Base-by-base conservation (phyloP, 2,797 vertebrate species). In the Oophaga sylvatica region DNA sequence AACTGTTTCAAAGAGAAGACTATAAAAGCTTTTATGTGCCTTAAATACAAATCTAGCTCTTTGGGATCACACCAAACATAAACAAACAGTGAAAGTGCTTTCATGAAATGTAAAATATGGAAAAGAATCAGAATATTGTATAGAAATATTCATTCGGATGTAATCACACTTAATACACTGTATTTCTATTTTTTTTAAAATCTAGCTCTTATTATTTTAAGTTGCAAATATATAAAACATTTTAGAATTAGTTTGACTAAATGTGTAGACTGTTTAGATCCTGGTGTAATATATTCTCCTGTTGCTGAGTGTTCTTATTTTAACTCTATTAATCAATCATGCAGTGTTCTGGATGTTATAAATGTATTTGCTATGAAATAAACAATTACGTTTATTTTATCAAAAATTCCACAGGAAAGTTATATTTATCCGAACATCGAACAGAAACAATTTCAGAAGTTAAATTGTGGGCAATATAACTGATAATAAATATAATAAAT, bases 1-100 rank as follows among this genome's bases (percentile, higher is more conserved):
- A 88, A 75, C 76, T 63, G 70, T 87, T 79, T 83, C 87, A 83
- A 88, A 81, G 87, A 19, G 57, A 48, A 75, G 77, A 85, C 82
- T 57, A 80, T 35, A 48, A 88, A 83, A 79, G 16, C 57, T 88
- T 80, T 75, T 75, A 63, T 85, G 83, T 81, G 83, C 60, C 48
- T 26, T 84, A 85, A 81, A 81, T 70, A 80, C 41, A 70, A 79
- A 80, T 80, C 48, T 84, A 77, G 75, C 56, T n/a, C 56, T 75
- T 68, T 57, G 67, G 78, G 45, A 70, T 35, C 19, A 22, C 48
- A 29, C 67, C 85, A 81, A 57, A 87, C 29, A 73, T 31, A 87
- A 87, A 87, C 60, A 85, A 85, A 78, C 41, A 48, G 20, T 80
- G 76, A 31, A 45, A 29, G 68, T 12, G 56, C 63, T 68, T 79